Conservation (phyloP, 2,888 invertebrate genomes). For the Blomia tropicalis region DNA sequence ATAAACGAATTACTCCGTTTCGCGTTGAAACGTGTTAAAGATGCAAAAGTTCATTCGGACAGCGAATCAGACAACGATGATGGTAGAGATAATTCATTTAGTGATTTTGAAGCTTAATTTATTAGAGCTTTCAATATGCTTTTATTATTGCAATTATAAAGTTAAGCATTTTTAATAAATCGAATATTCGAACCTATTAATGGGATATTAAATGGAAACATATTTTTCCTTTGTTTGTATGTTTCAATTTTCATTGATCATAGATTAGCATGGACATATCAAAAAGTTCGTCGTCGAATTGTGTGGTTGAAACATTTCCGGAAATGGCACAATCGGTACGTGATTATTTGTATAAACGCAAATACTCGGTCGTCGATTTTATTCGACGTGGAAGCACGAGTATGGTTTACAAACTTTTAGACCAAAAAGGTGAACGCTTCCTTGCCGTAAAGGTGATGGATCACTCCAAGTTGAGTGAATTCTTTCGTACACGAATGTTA, state of each 20-base stretch:
- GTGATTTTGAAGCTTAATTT: neutral
- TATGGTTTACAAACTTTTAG: neutral
- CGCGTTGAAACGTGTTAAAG: neutral
- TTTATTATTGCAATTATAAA: too few relatives aligned
- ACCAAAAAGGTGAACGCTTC: neutral
- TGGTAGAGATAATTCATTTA: neutral
- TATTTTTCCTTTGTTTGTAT: too few relatives aligned
- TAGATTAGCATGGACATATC: too few relatives aligned
- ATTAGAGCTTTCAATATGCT: too few relatives aligned
- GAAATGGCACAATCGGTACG: neutral
- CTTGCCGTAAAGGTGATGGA: neutral
- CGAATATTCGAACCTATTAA: too few relatives aligned
- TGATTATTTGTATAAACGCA: neutral
- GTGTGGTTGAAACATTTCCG: too few relatives aligned
- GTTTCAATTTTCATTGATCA: too few relatives aligned
- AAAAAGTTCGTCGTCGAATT: too few relatives aligned
- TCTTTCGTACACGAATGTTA: neutral
- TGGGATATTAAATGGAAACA: too few relatives aligned
- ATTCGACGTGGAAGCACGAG: neutral
- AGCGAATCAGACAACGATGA: conserved; percentile 2
- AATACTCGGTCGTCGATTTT: neutral
- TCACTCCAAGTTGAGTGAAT: neutral
- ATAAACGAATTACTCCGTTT: neutral
- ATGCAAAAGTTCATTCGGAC: neutral
- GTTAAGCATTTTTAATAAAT: too few relatives aligned